Evolutionary conservation across 2,888 invertebrate species (phyloP), one percentile per base, ranked within the genome.

Genomic region (Masnerella sp.): DNA sequence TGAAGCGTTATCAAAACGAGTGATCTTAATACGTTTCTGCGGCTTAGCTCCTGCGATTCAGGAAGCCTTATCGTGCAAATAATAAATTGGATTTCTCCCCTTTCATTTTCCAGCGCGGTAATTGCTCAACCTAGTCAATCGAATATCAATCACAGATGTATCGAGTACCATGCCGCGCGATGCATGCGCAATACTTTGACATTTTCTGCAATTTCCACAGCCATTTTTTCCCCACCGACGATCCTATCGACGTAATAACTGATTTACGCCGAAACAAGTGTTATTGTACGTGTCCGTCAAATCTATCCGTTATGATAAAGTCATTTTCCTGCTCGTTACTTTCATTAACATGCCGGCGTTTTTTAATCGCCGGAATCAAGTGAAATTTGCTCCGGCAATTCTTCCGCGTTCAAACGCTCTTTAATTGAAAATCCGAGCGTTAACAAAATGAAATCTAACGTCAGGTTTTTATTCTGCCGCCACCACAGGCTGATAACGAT

Each of bases 21-120:
- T 69, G 72, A 75, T 72, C 75, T 75, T 61, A 75, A 75, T 75
- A 72, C 65, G 75, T 75, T 75, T 69, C 69, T 75, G 51, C 59
- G 34, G 72, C 65, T 70, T 28, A 61, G 69, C 75, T 75, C 75
- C 72, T 75, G 75, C 71, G 72, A 75, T 72, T 75, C 72, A 72
- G 75, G 75, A 69, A 75, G 75, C 65, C 69, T 75, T 75, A 75
- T 75, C 72, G 69, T 17, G 32, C 43, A 45, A 72, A 75, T 75
- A 75, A 75, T 72, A 75, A 75, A 75, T 75, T 75, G 75, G 64
- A 72, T 72, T 75, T 69, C 64, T 71, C 34, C 56, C 65, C 65
- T 65, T 69, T 75, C 61, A 69, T 72, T 72, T 69, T 42, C 18
- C 61, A 40, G 64, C 56, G 17, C 38, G 42, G 72, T 69, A 75